Percentiles rank a stretch among this genome's conserved stretches.
phyloP scores from a whole-genome alignment of 1,140 invertebrate genomes.

The Drosophila nasuta region DNA sequence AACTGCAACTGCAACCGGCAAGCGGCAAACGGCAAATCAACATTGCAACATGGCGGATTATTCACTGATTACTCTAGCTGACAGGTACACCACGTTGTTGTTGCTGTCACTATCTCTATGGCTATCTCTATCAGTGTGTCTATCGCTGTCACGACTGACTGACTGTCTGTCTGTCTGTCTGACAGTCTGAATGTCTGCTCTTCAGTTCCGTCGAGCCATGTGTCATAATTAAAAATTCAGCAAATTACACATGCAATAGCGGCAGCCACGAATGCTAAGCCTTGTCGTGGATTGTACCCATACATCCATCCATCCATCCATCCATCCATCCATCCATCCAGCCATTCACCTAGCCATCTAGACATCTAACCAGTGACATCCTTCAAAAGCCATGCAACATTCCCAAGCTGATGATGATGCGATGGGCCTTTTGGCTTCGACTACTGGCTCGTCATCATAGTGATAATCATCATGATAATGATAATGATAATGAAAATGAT shows the following conservation, averaged over 20 bases:
- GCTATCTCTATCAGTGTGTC: constrained; percentile 6
- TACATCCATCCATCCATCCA: background rate
- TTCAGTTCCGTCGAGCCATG: constrained; percentile 39
- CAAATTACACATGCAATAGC: constrained; percentile 72
- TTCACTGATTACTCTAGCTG: constrained; percentile 24
- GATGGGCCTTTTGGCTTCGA: constrained; percentile 10
- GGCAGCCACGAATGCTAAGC: constrained; percentile 27
- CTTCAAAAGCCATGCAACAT: constrained; percentile 14
- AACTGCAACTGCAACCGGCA: constrained; percentile 7
- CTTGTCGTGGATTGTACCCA: constrained; percentile 1
- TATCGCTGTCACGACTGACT: constrained; percentile 12
- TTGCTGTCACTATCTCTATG: background rate
- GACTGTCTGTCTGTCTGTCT: background rate
- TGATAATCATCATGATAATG: background rate
- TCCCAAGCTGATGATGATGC: background rate
- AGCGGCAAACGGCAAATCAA: constrained; percentile 19
- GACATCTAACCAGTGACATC: constrained; percentile 3
- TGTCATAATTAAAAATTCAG: constrained; percentile 77
- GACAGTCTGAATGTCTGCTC: background rate
- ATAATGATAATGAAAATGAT: background rate
- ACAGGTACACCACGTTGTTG: background rate
- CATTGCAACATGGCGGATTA: constrained; percentile 40
- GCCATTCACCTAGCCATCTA: background rate
- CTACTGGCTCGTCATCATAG: constrained; percentile 1
- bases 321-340: background rate